Percentiles rank a stretch among this genome's conserved stretches.
Conservation (phyloP, 2,888 invertebrate genomes). For the Encarsia formosa region DNA sequence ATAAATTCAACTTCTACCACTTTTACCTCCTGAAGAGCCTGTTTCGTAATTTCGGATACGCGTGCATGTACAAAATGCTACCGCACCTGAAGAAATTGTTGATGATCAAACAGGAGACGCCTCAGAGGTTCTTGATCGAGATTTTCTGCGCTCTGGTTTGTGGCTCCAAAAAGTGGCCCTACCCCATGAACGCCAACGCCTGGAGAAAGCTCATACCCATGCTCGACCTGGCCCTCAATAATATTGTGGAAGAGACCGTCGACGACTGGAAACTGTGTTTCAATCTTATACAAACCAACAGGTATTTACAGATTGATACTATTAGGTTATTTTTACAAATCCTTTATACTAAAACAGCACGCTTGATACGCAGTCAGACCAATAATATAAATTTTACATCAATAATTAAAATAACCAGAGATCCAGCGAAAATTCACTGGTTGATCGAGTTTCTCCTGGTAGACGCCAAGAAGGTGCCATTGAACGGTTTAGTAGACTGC, state of each 20-base stretch:
- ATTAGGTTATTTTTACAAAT: too few relatives aligned
- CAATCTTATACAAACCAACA: conserved; percentile 60
- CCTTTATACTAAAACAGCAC: too few relatives aligned
- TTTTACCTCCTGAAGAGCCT: conserved; percentile 74
- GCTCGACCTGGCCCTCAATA: conserved; percentile 60
- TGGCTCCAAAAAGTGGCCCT: conserved; percentile 82
- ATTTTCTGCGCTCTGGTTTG: conserved; percentile 70
- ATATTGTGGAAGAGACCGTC: conserved; percentile 69
- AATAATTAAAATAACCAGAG: too few relatives aligned
- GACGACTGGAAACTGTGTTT: conserved; percentile 72
- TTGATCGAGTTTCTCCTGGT: conserved; percentile 65
- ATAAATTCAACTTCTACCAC: conserved; percentile 69
- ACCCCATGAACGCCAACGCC: conserved; percentile 58
- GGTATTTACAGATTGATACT: too few relatives aligned
- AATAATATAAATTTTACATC: too few relatives aligned
- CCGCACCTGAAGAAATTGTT: conserved; percentile 66
- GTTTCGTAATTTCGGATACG: conserved; percentile 73
- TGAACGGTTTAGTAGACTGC: conserved; percentile 63
- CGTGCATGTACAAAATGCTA: conserved; percentile 60
- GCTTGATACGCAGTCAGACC: too few relatives aligned
- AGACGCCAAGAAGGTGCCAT: conserved; percentile 37
- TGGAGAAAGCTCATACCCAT: conserved; percentile 64
- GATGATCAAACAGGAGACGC: conserved; percentile 66
- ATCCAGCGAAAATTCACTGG: conserved; percentile 64
- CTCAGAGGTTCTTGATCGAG: conserved; percentile 80